A percentile compares a stretch with the other conserved stretches of the same genome.
Conservation (phyloP, 2,797 vertebrate species). For the Rhinella marina region DNA sequence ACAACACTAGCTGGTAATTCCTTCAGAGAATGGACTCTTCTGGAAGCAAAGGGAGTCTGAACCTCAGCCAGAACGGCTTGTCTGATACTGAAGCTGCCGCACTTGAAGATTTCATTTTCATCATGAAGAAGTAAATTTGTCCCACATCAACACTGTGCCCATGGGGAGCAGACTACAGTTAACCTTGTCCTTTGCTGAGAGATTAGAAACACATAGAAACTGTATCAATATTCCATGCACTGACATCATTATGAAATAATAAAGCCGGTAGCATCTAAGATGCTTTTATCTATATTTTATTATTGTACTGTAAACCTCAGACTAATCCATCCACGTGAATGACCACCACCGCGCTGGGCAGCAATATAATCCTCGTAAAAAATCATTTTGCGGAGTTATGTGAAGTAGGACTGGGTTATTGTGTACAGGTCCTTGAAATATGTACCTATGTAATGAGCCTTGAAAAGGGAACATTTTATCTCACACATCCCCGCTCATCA, state of each 20-base stretch:
- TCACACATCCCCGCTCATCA: conserved; percentile 10
- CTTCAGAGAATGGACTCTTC: conserved; percentile 24
- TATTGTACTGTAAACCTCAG: conserved; percentile 21
- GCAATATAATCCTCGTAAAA: not conserved
- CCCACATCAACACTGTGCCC: conserved; percentile 26
- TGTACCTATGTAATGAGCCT: conserved; percentile 42
- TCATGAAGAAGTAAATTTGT: conserved; percentile 33
- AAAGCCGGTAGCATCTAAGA: not conserved
- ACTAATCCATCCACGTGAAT: not conserved
- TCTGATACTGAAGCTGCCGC: conserved; percentile 16
- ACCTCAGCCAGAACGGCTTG: not conserved
- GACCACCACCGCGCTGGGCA: not conserved
- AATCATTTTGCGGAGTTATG: conserved; percentile 26
- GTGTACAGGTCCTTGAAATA: conserved; percentile 21
- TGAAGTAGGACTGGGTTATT: conserved; percentile 17
- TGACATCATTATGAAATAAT: conserved; percentile 10
- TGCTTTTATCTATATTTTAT: conserved; percentile 42
- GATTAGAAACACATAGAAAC: conserved; percentile 29
- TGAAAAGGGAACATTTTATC: conserved; percentile 26
- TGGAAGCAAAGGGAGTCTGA: conserved; percentile 5
- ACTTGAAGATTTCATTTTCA: conserved; percentile 48
- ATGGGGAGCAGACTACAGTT: conserved; percentile 20
- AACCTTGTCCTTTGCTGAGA: conserved; percentile 26
- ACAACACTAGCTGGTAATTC: conserved; percentile 40
- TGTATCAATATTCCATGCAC: conserved; percentile 3